A percentile compares a stretch with the other conserved stretches of the same genome.
phyloP scores from a whole-genome alignment of 2,113 vertebrate genomes.

The western clawed frog (Xenopus tropicalis) region UCB_Xtro_10.0 CM004448.2:36816501-36817000 shows the following conservation, averaged over 20 bases:
- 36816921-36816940: not conserved
- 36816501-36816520: too few relatives aligned
- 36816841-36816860: not conserved
- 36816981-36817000: not conserved
- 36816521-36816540: too few relatives aligned
- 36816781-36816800: slow-evolving; percentile 27
- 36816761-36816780: slow-evolving; percentile 9
- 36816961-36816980: slow-evolving; percentile 37
- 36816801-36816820: slow-evolving; percentile 36
- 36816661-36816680: too few relatives aligned
- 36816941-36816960: slow-evolving; percentile 23
- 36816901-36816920: slow-evolving; percentile 8
- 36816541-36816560: too few relatives aligned
- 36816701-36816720: slow-evolving; percentile 21
- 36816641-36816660: too few relatives aligned
- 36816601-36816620: too few relatives aligned
- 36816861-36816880: slow-evolving; percentile 16
- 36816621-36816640: too few relatives aligned
- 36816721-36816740: slow-evolving; percentile 18
- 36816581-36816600: too few relatives aligned
- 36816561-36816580: too few relatives aligned
- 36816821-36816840: slow-evolving; percentile 14
- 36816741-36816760: slow-evolving; percentile 6
- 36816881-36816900: not conserved
- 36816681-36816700: not conserved